Conservation (phyloP, 2,113 vertebrate species). For the Microcebus tavaratra region DNA sequence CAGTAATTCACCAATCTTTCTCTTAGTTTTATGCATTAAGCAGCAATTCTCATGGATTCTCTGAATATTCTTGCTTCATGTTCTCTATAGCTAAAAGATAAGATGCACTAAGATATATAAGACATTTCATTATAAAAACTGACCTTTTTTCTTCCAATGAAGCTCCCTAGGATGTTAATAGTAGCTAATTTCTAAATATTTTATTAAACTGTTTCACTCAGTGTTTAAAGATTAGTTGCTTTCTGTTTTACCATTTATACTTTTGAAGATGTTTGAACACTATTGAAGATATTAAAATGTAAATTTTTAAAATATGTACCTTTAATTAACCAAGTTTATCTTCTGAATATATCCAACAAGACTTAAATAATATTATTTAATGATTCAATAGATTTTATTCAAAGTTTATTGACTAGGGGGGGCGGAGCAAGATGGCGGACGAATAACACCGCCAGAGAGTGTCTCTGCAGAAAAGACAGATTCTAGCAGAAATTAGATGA, state of each 20-base stretch:
- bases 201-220: background rate
- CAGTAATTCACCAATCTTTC: background rate
- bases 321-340: background rate
- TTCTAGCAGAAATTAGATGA: no score
- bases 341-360: background rate
- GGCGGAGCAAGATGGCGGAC: no score
- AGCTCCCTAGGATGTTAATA: background rate
- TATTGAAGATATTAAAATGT: background rate
- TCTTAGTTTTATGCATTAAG: background rate
- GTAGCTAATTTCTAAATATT: background rate
- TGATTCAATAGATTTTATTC: background rate
- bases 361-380: background rate
- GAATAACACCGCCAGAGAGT: no score
- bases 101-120: background rate
- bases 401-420: no score
- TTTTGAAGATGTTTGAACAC: background rate
- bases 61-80: background rate
- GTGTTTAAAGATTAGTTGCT: background rate
- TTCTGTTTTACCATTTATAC: background rate
- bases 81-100: background rate
- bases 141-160: background rate
- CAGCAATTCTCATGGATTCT: background rate
- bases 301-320: background rate
- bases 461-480: no score
- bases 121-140: background rate